Evolutionary conservation across 2,797 vertebrate genomes (phyloP).

Genomic region (Schizothorax lantsangensis): DNA sequence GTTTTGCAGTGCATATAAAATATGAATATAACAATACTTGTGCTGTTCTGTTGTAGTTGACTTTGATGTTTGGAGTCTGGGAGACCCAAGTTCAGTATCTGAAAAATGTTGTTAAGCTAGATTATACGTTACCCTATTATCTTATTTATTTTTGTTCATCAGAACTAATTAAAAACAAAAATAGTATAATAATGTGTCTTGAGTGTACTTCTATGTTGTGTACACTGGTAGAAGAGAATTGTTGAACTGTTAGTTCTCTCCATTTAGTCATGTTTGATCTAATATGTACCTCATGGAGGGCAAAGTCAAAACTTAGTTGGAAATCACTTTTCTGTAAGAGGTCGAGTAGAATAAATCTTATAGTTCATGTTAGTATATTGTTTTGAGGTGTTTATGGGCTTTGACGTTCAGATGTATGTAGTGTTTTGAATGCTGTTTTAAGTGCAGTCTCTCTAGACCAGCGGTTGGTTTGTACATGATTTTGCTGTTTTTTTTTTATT

Average conservation of each 20-base stretch:
- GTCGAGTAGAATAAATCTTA: not conserved
- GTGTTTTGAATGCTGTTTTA: slow-evolving; percentile 6
- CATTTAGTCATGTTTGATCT: not conserved
- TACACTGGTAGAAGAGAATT: not conserved
- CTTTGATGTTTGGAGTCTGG: not conserved
- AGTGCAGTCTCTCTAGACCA: not conserved
- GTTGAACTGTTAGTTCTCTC: not conserved
- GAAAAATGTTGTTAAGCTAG: not conserved
- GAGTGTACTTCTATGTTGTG: not conserved
- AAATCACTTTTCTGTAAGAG: not conserved
- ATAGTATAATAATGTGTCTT: not conserved
- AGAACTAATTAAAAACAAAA: not conserved
- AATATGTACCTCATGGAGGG: not conserved
- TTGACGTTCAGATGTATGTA: not conserved
- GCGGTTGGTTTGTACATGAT: not conserved
- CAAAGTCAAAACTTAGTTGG: not conserved
- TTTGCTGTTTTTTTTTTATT: not conserved
- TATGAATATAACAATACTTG: not conserved
- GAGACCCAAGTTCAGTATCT: not conserved
- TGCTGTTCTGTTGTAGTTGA: not conserved
- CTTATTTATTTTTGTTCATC: not conserved
- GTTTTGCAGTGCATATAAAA: not conserved
- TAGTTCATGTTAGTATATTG: not conserved
- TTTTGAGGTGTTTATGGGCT: not conserved
- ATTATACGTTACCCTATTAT: not conserved